Percentiles rank a stretch among this genome's conserved stretches.
These are phyloP conservation scores for Pituophis catenifer DNA, from an alignment of 2,113 vertebrate genomes.

Conservation along the genomic window DNA sequence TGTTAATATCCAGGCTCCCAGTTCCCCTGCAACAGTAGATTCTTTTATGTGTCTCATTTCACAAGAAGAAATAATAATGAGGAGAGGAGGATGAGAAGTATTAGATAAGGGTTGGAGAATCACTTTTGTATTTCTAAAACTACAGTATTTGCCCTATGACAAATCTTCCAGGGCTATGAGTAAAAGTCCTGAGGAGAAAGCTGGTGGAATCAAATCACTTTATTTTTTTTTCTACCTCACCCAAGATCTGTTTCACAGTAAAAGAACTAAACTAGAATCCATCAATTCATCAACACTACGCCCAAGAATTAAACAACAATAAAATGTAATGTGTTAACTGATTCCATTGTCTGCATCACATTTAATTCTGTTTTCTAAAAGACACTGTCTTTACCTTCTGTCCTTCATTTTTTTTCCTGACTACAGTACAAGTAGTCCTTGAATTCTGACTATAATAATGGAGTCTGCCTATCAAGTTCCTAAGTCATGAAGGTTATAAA, in stretches of 20 bases:
- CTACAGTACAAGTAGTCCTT: background rate
- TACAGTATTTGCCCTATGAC: background rate
- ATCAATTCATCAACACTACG: background rate
- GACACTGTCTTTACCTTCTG: background rate
- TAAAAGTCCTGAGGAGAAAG: background rate
- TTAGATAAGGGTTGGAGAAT: background rate
- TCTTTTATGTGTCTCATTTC: background rate
- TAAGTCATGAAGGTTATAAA: background rate
- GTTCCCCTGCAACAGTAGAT: background rate
- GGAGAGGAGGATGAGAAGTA: background rate
- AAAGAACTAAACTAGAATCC: background rate
- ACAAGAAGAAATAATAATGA: background rate
- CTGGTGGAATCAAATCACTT: background rate
- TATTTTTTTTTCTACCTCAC: background rate
- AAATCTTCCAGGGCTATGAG: background rate
- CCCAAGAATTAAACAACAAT: background rate
- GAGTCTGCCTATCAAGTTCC: background rate
- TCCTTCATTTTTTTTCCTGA: background rate
- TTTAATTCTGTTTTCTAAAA: background rate
- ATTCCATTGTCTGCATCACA: background rate
- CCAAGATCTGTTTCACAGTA: background rate
- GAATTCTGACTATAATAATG: background rate
- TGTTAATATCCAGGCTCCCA: background rate
- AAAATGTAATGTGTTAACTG: background rate
- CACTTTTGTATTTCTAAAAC: background rate